Percentiles rank a stretch among this genome's conserved stretches.
Conservation (phyloP, 2,797 vertebrate species). For the Yasuhikotakia modesta region DNA sequence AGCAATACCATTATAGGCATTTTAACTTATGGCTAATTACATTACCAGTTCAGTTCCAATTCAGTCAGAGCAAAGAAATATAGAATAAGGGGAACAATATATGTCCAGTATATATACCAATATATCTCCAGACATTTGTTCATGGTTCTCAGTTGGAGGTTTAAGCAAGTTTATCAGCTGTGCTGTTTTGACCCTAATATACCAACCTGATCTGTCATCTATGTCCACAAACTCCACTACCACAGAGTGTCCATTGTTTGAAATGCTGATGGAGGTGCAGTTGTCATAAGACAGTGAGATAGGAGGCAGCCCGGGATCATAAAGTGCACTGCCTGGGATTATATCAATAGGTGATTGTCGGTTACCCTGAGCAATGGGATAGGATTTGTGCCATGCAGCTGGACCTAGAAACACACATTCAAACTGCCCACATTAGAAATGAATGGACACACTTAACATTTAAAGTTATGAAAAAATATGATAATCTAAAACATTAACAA, state of each 20-base stretch:
- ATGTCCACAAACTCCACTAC: slow-evolving; percentile 91
- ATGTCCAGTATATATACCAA: too few relatives aligned
- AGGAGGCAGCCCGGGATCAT: slow-evolving; percentile 79
- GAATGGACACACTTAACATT: not conserved
- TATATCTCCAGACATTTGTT: not conserved
- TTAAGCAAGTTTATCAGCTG: too few relatives aligned
- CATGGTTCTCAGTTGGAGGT: not conserved
- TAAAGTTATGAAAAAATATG: not conserved
- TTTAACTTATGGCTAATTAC: too few relatives aligned
- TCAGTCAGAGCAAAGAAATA: not conserved
- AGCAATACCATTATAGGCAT: too few relatives aligned
- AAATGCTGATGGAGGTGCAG: slow-evolving; percentile 85
- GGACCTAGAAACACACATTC: slow-evolving; percentile 78
- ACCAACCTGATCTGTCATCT: slow-evolving; percentile 87
- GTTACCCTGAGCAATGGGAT: slow-evolving; percentile 85
- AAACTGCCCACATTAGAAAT: not conserved
- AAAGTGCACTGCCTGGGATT: slow-evolving; percentile 77
- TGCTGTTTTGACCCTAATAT: not conserved
- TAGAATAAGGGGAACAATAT: not conserved
- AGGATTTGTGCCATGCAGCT: slow-evolving; percentile 86
- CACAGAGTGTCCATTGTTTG: slow-evolving; percentile 93
- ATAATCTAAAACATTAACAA: too few relatives aligned
- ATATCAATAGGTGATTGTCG: slow-evolving; percentile 96
- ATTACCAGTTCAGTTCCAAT: not conserved
- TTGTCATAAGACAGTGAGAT: slow-evolving; percentile 84